phyloP scores from a whole-genome alignment of 2,888 invertebrate genomes.

The Eilema griseolum region DNA sequence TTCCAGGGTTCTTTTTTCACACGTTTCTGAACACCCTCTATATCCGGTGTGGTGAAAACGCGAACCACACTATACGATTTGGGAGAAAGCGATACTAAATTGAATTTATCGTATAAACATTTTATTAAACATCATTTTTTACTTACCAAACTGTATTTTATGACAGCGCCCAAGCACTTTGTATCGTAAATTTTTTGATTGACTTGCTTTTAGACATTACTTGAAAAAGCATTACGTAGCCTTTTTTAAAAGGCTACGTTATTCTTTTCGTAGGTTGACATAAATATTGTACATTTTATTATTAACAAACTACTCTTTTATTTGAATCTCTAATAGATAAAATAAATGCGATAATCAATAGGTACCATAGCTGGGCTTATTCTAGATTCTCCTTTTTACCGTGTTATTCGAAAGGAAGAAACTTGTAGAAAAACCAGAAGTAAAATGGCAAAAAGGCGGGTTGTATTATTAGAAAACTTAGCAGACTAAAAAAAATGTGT shows the following conservation, averaged over 20 bases:
- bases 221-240: background rate
- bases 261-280: no score
- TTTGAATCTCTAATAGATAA: background rate
- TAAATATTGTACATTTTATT: no score
- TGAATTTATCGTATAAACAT: constrained; percentile 11
- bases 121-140: constrained; percentile 13
- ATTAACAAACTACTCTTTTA: no score
- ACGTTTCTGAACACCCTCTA: constrained; percentile 45
- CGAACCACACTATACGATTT: constrained; percentile 10
- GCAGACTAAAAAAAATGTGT: no score
- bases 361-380: no score
- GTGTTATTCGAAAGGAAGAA: no score
- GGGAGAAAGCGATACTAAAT: constrained; percentile 7
- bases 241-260: no score
- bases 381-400: no score
- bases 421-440: no score
- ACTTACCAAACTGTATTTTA: constrained; percentile 6
- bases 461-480: no score
- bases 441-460: no score
- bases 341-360: no score
- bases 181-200: background rate
- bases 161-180: background rate
- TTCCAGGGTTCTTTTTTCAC: constrained; percentile 46
- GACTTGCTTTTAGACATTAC: background rate
- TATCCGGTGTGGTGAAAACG: constrained; percentile 29